Evolutionary conservation across 1,140 invertebrate species (phyloP), one percentile per base, ranked within the genome.

Genomic region (Sogatella furcifera): DNA sequence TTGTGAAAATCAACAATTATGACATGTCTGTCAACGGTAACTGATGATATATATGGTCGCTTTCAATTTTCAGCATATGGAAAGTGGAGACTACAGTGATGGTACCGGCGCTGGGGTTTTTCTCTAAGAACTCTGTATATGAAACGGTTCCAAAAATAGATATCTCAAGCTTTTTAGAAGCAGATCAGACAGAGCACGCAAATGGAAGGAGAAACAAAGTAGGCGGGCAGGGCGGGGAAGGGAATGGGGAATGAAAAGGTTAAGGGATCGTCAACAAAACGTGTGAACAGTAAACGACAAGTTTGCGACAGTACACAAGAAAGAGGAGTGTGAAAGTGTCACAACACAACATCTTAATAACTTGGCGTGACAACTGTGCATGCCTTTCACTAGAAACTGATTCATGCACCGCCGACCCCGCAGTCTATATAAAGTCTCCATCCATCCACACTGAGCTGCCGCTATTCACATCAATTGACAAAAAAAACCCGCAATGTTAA

Each of bases 281-380:
- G 46, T 49, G 46, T 19, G 21, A 49, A 49, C 46, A 49, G 46
- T 19, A 49, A 49, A 49, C 8, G 10, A 17, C 10, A 15, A 49
- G 46, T 10, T 49, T 49, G 46, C 46, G 46, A 49, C 46, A 49
- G 46, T 49, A 17, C 21, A 22, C 21, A 22, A 49, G 46, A 49
- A 49, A 49, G 46, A 49, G 46, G 46, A 49, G 46, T 49, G 46
- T 49, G 21, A 49, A 49, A 49, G 46, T 49, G 46, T 49, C 21
- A 49, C 46, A 49, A 49, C 46, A 49, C 46, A 49, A 49, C 46
- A 49, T 22, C 46, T 49, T 49, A 49, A 49, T 49, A 49, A 49
- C 21, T 49, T 49, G 46, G 46, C 46, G 46, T 49, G 46, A 49
- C 46, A 49, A 49, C 21, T 15, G 46, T 49, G 46, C 46, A 49